Evolutionary conservation across 2,888 invertebrate species (phyloP).

Genomic region (Glyphotaelius pellucidus): DNA sequence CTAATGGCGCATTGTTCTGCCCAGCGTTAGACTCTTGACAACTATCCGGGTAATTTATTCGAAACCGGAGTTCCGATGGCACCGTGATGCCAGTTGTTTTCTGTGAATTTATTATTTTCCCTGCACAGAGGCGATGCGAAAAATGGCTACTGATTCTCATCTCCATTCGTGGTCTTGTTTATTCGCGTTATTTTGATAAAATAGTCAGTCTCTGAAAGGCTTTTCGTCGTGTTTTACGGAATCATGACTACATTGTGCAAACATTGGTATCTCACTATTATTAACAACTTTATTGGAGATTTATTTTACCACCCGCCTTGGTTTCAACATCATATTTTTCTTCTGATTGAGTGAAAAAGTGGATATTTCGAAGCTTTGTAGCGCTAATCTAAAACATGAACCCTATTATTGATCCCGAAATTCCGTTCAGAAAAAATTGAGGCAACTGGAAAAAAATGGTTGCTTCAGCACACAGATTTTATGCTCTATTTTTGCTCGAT

Average conservation of each 20-base stretch:
- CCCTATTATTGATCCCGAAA: not conserved
- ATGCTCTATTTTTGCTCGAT: not conserved
- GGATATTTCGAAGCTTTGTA: not conserved
- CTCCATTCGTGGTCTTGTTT: not conserved
- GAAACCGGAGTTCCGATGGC: conserved; percentile 20
- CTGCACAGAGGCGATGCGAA: conserved; percentile 2
- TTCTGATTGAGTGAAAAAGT: not conserved
- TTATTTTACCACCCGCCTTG: no score
- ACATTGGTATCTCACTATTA: not conserved
- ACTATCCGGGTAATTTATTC: conserved; percentile 52
- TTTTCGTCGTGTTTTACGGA: not conserved
- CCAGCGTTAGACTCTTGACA: conserved; percentile 43
- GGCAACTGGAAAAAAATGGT: not conserved
- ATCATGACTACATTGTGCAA: no score
- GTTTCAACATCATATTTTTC: not conserved
- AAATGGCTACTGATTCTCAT: not conserved
- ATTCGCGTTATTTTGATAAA: not conserved
- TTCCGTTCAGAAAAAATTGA: not conserved
- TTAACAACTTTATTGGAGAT: no score
- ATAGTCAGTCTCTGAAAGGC: not conserved
- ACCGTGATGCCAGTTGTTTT: not conserved
- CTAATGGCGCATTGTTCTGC: conserved; percentile 59
- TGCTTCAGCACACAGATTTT: not conserved
- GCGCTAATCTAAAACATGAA: not conserved
- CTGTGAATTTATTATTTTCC: conserved; percentile 47